Conservation (phyloP, 64 coral and sea anemone genomes). For the Acropora yongei region DNA sequence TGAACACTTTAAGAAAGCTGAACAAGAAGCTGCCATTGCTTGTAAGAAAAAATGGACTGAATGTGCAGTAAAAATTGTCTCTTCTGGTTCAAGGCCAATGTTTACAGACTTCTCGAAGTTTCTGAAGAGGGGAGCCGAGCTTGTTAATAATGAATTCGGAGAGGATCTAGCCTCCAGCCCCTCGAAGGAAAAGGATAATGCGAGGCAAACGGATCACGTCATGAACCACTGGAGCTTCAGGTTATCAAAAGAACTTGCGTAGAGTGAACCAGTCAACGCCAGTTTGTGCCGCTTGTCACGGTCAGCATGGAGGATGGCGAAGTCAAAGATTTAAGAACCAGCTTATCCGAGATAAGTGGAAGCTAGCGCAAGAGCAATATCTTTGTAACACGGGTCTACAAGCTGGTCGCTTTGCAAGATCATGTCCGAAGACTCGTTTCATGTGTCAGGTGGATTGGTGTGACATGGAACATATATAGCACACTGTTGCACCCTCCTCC, state of each 20-base stretch:
- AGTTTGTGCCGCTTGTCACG: not conserved
- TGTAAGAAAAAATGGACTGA: constrained; percentile 21
- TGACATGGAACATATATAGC: no score
- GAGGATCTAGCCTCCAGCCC: not conserved
- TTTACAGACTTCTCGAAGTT: constrained; percentile 24
- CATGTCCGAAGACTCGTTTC: not conserved
- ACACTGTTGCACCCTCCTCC: no score
- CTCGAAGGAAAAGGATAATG: constrained; percentile 2
- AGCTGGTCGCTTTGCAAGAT: not conserved
- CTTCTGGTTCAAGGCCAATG: not conserved
- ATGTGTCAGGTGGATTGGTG: not conserved
- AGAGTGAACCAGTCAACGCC: not conserved
- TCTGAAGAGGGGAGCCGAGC: constrained; percentile 5
- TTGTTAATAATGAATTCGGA: constrained; percentile 51
- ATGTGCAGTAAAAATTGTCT: constrained; percentile 2
- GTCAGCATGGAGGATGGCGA: constrained; percentile 32
- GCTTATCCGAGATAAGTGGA: constrained; percentile 4
- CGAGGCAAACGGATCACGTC: not conserved
- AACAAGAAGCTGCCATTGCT: constrained; percentile 30
- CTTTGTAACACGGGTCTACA: not conserved
- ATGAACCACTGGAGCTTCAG: not conserved
- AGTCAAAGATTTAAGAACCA: constrained; percentile 37
- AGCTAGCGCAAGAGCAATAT: constrained; percentile 18
- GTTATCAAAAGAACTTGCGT: not conserved
- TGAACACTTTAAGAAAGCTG: not conserved